Conservation (phyloP, 1,140 invertebrate species). For the Aleiodes sp. region DNA sequence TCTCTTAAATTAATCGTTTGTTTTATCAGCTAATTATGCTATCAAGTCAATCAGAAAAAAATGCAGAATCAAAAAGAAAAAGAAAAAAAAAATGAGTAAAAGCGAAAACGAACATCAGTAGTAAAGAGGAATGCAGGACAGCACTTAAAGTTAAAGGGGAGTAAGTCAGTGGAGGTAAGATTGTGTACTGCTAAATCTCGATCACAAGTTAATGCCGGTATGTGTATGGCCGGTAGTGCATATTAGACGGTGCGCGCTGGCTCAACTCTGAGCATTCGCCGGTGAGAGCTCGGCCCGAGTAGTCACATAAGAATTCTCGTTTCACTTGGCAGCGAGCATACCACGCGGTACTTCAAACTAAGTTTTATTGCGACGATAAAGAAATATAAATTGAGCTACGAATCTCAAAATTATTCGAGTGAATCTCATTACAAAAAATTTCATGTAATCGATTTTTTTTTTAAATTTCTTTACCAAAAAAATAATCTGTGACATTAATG, state of each 20-base stretch:
- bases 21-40: no score
- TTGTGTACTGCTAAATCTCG: constrained; percentile 34
- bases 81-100: background rate
- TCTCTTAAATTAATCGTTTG: no score
- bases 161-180: constrained; percentile 17
- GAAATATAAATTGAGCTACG: no score
- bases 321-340: background rate
- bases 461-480: no score
- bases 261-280: constrained; percentile 51
- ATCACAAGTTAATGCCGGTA: constrained; percentile 25
- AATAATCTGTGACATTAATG: background rate
- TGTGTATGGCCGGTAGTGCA: constrained; percentile 47
- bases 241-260: constrained; percentile 52
- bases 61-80: no score
- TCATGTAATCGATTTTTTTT: no score
- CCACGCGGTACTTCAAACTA: background rate
- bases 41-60: no score
- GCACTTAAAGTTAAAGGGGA: constrained; percentile 18
- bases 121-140: constrained; percentile 14
- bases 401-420: no score
- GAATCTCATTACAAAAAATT: no score
- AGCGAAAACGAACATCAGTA: no score
- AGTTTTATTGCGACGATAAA: background rate
- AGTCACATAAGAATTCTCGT: background rate
- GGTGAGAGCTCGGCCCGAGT: constrained; percentile 51